These are phyloP conservation scores for Drosophila koepferae DNA, from an alignment of 2,888 invertebrate species.

Conservation along the genomic window DNA sequence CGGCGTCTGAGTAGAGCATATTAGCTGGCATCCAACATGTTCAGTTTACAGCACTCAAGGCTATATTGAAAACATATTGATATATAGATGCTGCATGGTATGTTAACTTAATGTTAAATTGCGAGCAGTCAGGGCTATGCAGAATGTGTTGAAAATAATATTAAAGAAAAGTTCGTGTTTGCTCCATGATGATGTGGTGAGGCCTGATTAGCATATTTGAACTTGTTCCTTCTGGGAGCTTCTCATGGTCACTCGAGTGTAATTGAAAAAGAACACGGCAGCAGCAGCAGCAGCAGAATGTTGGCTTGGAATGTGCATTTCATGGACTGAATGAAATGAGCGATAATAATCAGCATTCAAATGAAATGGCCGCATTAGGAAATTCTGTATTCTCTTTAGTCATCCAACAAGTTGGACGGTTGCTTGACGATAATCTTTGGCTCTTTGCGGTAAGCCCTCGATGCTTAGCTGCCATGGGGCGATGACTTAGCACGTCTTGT, in stretches of 20 bases:
- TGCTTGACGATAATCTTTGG: conserved; percentile 9
- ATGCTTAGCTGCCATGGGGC: conserved; percentile 24
- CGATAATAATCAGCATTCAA: conserved; percentile 20
- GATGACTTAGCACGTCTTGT: conserved; percentile 48
- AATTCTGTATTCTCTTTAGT: conserved; percentile 14
- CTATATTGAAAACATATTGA: not conserved
- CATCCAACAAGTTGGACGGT: conserved; percentile 34
- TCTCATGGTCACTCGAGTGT: conserved; percentile 1
- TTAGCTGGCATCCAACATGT: not conserved
- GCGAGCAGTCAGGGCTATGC: not conserved
- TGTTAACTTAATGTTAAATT: not conserved
- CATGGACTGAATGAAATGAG: conserved; percentile 8
- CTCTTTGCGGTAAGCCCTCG: conserved; percentile 13
- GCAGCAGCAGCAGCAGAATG: too few species aligned
- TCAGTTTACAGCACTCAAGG: conserved; percentile 1
- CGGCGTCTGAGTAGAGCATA: not conserved
- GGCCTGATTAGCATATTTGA: conserved; percentile 1
- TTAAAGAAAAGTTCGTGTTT: not conserved
- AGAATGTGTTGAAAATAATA: not conserved
- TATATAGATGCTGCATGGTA: not conserved
- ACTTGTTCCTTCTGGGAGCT: not conserved
- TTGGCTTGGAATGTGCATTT: not conserved
- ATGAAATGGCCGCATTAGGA: conserved; percentile 11
- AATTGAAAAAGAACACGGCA: not conserved
- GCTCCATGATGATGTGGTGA: not conserved